Evolutionary conservation across 1,140 invertebrate species (phyloP).

Genomic region (Heliconius hermathena): DNA sequence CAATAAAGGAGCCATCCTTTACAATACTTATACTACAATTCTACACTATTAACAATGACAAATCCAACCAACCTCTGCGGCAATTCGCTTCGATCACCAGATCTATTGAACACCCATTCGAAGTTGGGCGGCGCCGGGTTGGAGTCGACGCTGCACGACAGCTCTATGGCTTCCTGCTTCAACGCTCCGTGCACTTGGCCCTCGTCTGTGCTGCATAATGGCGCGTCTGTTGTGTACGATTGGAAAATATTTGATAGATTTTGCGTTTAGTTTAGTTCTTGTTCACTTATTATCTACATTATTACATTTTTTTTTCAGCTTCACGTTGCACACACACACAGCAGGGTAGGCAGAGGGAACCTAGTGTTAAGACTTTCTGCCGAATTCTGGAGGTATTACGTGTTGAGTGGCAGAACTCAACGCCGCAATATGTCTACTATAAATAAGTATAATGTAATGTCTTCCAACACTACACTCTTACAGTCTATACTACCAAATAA

Average conservation of each 20-base stretch:
- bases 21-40: neutral
- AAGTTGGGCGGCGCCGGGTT: conserved; percentile 91
- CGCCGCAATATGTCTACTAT: no score
- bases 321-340: no score
- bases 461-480: no score
- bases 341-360: no score
- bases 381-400: no score
- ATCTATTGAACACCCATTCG: conserved; percentile 94
- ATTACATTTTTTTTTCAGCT: no score
- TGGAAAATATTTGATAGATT: neutral
- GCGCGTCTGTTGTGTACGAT: conserved; percentile 84
- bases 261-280: no score
- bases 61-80: conserved; percentile 78
- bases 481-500: neutral
- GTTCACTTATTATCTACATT: no score
- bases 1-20: neutral
- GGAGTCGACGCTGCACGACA: conserved; percentile 91
- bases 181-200: conserved; percentile 91
- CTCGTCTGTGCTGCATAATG: conserved; percentile 88
- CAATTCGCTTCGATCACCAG: conserved; percentile 89
- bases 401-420: no score
- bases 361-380: no score
- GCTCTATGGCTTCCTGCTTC: conserved; percentile 89
- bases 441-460: no score
- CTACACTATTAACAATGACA: neutral